Evolutionary conservation across 2,888 invertebrate genomes (phyloP), one percentile per base, ranked within the genome.

Genomic region (Leptinotarsa rubiginosa): DNA sequence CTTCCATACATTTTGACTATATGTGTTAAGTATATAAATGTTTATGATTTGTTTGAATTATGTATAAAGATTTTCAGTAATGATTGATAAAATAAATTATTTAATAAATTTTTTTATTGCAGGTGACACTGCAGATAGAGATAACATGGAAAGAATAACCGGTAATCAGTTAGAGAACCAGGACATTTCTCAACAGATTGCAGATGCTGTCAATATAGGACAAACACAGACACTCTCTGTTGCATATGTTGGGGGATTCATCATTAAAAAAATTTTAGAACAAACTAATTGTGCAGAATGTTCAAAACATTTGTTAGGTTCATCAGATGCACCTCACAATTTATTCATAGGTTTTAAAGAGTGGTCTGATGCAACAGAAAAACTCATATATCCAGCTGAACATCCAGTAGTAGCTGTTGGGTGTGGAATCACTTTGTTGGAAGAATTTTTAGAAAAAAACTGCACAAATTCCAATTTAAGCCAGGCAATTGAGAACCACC

Each of bases 1-100:
- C 65, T 65, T 65, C 65, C 20, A 65, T 65, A 65, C 65, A 65
- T 65, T 65, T 65, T 65, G 65, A 65, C 65, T 65, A 65, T 65
- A 65, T 65, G 47, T 65, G 65, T 65, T 65, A 65, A 41, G n/a
- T 47, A 65, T 18, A 65, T 65, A 65, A n/a, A 65, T 65, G 41
- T 65, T 41, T 65, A 47, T 65, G 65, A 65, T 41, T 65, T 65
- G 65, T 65, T 65, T 65, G 65, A 65, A 65, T 65, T 65, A 47
- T 65, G 41, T 65, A 65, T 65, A 65, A 47, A 65, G 12, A 41
- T 65, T 65, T 65, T 65, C 65, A 65, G 65, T 65, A 65, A 65
- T 22, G 65, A 47, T 65, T 22, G 65, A 65, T 65, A 65, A 41
- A 65, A 65, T 31, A 22, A 65, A 65, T 65, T 65, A 65, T 65